Conservation (phyloP, 1,140 invertebrate genomes). For the Trachelipus rathkii region DNA sequence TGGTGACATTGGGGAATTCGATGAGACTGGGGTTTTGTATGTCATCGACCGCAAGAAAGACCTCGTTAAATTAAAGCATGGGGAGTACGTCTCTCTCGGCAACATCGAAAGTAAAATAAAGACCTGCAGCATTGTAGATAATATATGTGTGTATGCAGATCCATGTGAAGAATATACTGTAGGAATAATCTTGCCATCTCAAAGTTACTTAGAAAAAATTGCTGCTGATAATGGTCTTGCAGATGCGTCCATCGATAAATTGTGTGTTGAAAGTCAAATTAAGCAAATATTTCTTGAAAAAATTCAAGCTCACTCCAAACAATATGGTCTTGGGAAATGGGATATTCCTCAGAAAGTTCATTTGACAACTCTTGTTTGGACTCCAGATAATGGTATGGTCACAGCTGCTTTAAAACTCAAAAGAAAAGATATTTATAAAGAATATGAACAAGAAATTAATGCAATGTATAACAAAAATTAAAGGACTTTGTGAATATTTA, state of each 20-base stretch:
- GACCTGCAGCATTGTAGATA: slow-evolving; percentile 55
- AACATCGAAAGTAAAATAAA: slow-evolving; percentile 57
- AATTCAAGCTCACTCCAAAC: slow-evolving; percentile 46
- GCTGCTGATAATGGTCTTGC: slow-evolving; percentile 45
- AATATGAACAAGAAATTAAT: slow-evolving; percentile 84
- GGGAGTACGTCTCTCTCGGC: slow-evolving; percentile 58
- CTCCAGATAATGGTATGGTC: slow-evolving; percentile 89
- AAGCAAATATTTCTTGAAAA: slow-evolving; percentile 44
- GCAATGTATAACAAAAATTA: slow-evolving; percentile 68
- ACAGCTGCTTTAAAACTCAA: slow-evolving; percentile 97
- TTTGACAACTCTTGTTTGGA: slow-evolving; percentile 86
- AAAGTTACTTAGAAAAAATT: slow-evolving; percentile 47
- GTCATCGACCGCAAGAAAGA: slow-evolving; percentile 64
- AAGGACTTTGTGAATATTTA: no score
- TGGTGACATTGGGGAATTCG: slow-evolving; percentile 61
- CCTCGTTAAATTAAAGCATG: slow-evolving; percentile 59
- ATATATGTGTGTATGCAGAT: slow-evolving; percentile 54
- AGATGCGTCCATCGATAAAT: slow-evolving; percentile 44
- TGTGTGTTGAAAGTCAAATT: slow-evolving; percentile 50
- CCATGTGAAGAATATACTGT: slow-evolving; percentile 52
- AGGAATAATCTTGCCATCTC: slow-evolving; percentile 54
- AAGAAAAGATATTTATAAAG: slow-evolving; percentile 88
- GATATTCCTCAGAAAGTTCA: slow-evolving; percentile 89
- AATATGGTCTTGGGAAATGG: slow-evolving; percentile 70
- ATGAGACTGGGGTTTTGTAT: slow-evolving; percentile 56